Conservation (phyloP, 2,797 vertebrate genomes). For the Pristis pectinata region DNA sequence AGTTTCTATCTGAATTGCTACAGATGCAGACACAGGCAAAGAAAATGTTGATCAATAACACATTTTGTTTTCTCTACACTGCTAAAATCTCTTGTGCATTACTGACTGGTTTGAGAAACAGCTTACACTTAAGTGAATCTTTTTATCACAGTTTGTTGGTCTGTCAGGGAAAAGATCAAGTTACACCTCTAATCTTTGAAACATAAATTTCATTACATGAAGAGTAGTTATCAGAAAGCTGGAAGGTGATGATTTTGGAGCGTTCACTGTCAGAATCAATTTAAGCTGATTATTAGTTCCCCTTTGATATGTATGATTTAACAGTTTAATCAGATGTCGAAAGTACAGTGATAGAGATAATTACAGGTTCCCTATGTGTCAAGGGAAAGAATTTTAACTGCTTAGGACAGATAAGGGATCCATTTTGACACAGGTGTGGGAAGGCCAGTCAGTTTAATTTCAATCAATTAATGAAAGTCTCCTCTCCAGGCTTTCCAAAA, state of each 20-base stretch:
- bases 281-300: slow-evolving; percentile 49
- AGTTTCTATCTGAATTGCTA: not conserved
- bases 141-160: slow-evolving; percentile 44
- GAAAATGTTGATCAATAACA: not conserved
- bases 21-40: not conserved
- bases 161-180: slow-evolving; percentile 42
- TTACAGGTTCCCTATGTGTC: slow-evolving; percentile 53
- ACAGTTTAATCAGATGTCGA: slow-evolving; percentile 55
- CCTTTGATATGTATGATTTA: slow-evolving; percentile 51
- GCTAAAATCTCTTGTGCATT: not conserved
- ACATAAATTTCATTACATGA: slow-evolving; percentile 46
- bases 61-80: not conserved
- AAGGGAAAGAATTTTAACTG: slow-evolving; percentile 49
- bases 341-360: slow-evolving; percentile 55
- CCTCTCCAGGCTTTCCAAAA: not conserved
- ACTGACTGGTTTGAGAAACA: slow-evolving; percentile 41
- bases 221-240: slow-evolving; percentile 46
- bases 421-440: slow-evolving; percentile 21
- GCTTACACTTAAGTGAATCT: slow-evolving; percentile 38
- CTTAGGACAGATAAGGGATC: slow-evolving; percentile 40
- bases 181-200: slow-evolving; percentile 49
- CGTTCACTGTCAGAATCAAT: slow-evolving; percentile 42
- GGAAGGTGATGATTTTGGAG: slow-evolving; percentile 43
- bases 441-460: not conserved
- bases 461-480: not conserved